Evolutionary conservation across 1,140 invertebrate genomes (phyloP), one percentile per base, ranked within the genome.

Genomic region (Dinoponera quadriceps): DNA sequence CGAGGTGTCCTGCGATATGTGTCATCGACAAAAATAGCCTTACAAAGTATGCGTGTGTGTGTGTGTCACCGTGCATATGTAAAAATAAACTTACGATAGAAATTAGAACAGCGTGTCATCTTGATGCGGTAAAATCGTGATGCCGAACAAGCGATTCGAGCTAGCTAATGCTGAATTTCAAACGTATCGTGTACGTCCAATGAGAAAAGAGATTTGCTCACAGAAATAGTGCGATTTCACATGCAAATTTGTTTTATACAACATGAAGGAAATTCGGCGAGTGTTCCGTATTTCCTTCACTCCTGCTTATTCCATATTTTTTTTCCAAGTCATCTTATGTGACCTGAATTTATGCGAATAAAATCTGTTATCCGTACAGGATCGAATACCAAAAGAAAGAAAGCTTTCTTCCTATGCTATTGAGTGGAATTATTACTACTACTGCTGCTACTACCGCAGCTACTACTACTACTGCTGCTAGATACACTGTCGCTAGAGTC

Each of bases 401-500:
- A 22, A 49, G 44, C 11, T 49, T 63, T 65, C 1, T 48, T 44
- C 5, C 14, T 44, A 3, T 66, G 49, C 20, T 84, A 84, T 72
- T 85, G 22, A 4, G 49, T 74, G 9, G 63, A 81, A 78, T 72
- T 82, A 63, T 62, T 90, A 59, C 51, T 88, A 25, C 72, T 86
- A 27, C 74, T 87, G 9, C 73, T 84, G 22, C 71, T 72, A 22
- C 83, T 89, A 63, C 59, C 87, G 22, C 84, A 90, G 55, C 83
- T 90, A 38, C 77, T 89, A 49, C 66, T 85, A 49, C 81, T 90
- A 27, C 78, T 90, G 51, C 85, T 90, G 20, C 91, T 92, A 18
- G 89, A 90, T 48, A 74, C 63, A 75, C 89, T 90, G 11, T 90
- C 89, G 59, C 74, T 90, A 49, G 90, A 90, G 57, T 91, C 90